A percentile compares a stretch with the other conserved stretches of the same genome.
These are phyloP conservation scores for Theocolax elegans DNA, from an alignment of 1,140 invertebrate species.

Conservation along the genomic window DNA sequence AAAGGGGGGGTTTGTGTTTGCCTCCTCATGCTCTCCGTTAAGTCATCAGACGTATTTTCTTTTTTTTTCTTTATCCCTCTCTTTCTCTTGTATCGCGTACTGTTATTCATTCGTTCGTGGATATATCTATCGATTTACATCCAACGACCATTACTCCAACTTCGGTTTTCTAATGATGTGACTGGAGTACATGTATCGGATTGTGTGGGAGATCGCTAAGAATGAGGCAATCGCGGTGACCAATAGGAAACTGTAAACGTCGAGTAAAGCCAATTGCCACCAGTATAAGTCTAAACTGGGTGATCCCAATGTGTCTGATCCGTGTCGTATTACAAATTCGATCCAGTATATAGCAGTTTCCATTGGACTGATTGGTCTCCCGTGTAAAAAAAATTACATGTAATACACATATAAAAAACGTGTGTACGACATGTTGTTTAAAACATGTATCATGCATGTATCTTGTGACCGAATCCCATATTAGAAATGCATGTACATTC, in stretches of 20 bases:
- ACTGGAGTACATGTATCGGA: no score
- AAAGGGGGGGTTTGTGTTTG: background rate
- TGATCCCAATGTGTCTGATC: constrained; percentile 52
- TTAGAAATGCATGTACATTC: no score
- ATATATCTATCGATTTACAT: no score
- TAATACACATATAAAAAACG: no score
- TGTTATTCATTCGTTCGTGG: no score
- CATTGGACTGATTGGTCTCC: constrained; percentile 60
- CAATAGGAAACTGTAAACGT: constrained; percentile 49
- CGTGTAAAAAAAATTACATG: no score
- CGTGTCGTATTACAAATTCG: constrained; percentile 68
- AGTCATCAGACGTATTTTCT: no score
- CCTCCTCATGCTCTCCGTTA: background rate
- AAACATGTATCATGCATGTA: no score
- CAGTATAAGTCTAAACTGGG: constrained; percentile 45
- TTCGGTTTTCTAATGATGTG: no score
- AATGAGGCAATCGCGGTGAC: background rate
- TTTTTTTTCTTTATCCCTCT: background rate
- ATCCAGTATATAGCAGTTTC: constrained; percentile 70
- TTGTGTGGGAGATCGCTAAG: background rate
- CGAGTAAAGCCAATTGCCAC: constrained; percentile 53
- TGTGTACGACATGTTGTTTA: no score
- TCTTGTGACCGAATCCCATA: no score
- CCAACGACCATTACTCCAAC: no score
- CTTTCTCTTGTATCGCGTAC: background rate